Evolutionary conservation across 23 tunicate genomes (phyloP).

Genomic region (Clavelina lepadiformis): DNA sequence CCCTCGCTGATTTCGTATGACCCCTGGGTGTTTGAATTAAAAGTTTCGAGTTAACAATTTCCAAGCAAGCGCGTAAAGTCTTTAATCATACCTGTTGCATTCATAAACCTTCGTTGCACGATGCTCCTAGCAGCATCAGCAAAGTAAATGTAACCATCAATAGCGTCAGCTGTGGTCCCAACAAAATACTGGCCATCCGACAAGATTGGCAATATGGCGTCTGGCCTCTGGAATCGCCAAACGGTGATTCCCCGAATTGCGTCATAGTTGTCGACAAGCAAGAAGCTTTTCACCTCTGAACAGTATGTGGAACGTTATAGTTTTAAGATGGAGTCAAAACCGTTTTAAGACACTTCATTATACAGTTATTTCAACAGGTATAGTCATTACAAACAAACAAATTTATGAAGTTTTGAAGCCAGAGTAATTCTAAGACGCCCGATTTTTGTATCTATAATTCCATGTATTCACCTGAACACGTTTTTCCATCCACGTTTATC

Average conservation of each 20-base stretch:
- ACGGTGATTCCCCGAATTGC: slow-evolving; percentile 54
- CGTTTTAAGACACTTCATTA: neutral
- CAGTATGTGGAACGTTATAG: neutral
- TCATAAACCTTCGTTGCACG: slow-evolving; percentile 30
- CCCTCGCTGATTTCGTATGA: neutral
- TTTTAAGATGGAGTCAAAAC: neutral
- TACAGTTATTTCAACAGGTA: neutral
- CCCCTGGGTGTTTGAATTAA: neutral
- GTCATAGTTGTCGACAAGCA: slow-evolving; percentile 29
- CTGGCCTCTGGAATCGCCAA: slow-evolving; percentile 10
- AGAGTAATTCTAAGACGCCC: no score
- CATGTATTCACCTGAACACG: slow-evolving; percentile 24
- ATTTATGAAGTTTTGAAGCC: neutral
- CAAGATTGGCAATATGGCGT: slow-evolving; percentile 53
- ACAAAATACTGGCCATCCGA: slow-evolving; percentile 31
- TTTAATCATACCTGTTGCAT: slow-evolving; percentile 45
- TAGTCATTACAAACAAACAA: neutral
- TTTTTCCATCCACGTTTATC: slow-evolving; percentile 10
- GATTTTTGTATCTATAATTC: no score
- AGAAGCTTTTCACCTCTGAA: slow-evolving; percentile 31
- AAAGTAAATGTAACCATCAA: slow-evolving; percentile 58
- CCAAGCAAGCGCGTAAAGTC: neutral
- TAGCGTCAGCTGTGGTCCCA: slow-evolving; percentile 49
- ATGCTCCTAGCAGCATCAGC: slow-evolving; percentile 34
- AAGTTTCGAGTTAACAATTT: neutral